Evolutionary conservation across 2,113 vertebrate genomes (phyloP).

Genomic region (Elachura formosa): DNA sequence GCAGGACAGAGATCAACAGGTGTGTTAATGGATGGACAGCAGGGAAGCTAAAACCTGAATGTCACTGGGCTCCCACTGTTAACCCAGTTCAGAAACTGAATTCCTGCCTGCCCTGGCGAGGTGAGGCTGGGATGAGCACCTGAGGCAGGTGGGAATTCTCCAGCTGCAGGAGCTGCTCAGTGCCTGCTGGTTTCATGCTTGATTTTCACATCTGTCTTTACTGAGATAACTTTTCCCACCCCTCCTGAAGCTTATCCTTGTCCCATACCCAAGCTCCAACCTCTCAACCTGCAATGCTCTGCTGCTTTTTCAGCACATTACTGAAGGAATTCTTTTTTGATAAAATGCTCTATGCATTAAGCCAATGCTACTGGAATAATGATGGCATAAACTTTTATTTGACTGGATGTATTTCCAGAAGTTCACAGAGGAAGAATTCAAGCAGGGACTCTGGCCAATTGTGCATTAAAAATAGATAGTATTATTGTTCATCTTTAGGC

Average conservation of each 20-base stretch:
- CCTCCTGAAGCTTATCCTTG: not conserved
- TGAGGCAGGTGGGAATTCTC: not conserved
- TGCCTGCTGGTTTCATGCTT: not conserved
- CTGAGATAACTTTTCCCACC: not conserved
- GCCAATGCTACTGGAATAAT: not conserved
- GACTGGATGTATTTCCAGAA: constrained; percentile 35
- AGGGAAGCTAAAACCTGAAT: not conserved
- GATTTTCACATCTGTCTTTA: not conserved
- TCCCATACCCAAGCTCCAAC: not conserved
- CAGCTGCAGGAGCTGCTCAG: not conserved
- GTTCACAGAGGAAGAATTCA: constrained; percentile 51
- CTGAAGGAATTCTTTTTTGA: not conserved
- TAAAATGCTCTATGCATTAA: not conserved
- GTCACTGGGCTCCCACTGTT: not conserved
- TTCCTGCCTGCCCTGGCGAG: not conserved
- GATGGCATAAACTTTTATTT: constrained; percentile 7
- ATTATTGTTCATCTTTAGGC: constrained; percentile 58
- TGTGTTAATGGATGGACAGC: constrained; percentile 3
- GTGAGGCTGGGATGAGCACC: not conserved
- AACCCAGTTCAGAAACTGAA: not conserved
- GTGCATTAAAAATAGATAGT: constrained; percentile 57
- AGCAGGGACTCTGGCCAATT: constrained; percentile 41
- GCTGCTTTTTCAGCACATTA: not conserved
- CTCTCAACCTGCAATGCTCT: not conserved
- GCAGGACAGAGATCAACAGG: constrained; percentile 88